Base-by-base conservation (phyloP, 2,797 vertebrate genomes). In the Podarcis siculus region DNA sequence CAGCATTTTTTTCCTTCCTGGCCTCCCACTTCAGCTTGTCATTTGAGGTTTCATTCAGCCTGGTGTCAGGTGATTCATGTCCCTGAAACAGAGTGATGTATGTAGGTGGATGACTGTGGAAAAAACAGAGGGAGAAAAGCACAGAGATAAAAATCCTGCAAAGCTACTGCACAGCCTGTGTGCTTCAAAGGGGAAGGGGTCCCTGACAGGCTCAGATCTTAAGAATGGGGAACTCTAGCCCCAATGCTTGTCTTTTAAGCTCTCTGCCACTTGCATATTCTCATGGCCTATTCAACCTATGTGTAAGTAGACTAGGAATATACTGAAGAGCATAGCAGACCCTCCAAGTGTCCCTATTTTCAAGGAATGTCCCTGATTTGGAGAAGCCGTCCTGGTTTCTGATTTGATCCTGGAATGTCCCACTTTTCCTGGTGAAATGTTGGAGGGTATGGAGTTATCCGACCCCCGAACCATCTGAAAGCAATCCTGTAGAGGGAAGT, bases 21-120 rank as follows among this genome's bases (percentile, higher is more conserved):
- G 3, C 32, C 90, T 91, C 76, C 66, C 66, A 30, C n/a, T 86
- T 69, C 12, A 37, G 0, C 3, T 76, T 8, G 49, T 79, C 30
- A 87, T 55, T 2, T 77, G 32, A 69, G 27, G 27, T 89, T 86
- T 71, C 73, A 79, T 27, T 89, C 85, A 32, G 23, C 37, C 86
- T 61, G 25, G 66, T 8, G 71, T 58, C 39, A 42, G 76, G 39
- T 73, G 21, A 21, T 80, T n/a, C 79, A 79, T 30, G 27, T 66
- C 82, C 66, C n/a, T 87, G 27, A 13, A 88, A 83, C 23, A 72
- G 66, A 21, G 13, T 27, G 42, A 67, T 35, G 37, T 19, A 39
- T 1, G 35, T 69, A n/a, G 8, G 32, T 69, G 30, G 8, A 1
- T 83, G 72, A 35, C 39, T 89, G 21, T 61, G 78, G 67, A 86